Conservation (phyloP, 2,113 vertebrate genomes). For the Sphyrna mokarran region DNA sequence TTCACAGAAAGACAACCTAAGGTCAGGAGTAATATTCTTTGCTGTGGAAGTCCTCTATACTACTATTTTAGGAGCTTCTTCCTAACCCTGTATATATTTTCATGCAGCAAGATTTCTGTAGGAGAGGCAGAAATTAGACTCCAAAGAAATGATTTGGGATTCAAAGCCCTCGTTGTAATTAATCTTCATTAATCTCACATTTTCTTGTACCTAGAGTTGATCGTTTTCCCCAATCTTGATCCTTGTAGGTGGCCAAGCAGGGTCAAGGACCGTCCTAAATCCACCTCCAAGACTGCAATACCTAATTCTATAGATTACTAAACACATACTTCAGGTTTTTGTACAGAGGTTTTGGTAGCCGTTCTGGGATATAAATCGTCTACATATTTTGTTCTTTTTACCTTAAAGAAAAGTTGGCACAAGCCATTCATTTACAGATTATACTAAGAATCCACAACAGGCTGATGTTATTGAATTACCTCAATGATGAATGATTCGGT, state of each 20-base stretch:
- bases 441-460: not conserved
- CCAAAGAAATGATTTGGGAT: not conserved
- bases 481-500: not conserved
- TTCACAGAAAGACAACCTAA: constrained; percentile 9
- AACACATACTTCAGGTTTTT: not conserved
- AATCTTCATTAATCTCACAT: constrained; percentile 2
- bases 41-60: not conserved
- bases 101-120: constrained; percentile 12
- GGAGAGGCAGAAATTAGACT: not conserved
- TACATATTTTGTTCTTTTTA: not conserved
- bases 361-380: not conserved
- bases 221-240: not conserved
- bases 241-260: not conserved
- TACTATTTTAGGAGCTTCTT: not conserved
- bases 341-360: not conserved
- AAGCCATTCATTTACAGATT: not conserved
- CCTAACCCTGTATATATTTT: constrained; percentile 6
- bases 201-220: not conserved
- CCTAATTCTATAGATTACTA: not conserved
- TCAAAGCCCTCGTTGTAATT: not conserved
- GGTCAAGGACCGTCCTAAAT: not conserved
- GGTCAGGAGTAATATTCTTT: not conserved
- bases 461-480: not conserved
- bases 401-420: not conserved
- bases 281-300: not conserved